phyloP scores from a whole-genome alignment of 2,113 vertebrate genomes.

The Epinephelus fuscoguttatus region DNA sequence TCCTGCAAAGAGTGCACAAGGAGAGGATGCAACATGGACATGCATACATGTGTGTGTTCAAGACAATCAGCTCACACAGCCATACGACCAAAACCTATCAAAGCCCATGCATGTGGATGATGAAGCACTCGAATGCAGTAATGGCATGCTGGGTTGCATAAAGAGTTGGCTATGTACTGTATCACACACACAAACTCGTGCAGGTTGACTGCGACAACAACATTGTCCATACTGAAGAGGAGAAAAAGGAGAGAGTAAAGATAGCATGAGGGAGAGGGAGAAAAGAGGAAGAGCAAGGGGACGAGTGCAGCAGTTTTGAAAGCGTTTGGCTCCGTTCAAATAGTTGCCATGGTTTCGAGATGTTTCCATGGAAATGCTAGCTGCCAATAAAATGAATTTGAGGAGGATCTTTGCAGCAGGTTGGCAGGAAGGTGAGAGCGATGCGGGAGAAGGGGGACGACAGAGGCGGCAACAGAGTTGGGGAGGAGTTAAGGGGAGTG shows the following conservation, averaged over 20 bases:
- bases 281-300: constrained; percentile 49
- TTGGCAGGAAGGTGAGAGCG: constrained; percentile 77
- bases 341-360: constrained; percentile 86
- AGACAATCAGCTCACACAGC: constrained; percentile 34
- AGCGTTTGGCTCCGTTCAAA: constrained; percentile 84
- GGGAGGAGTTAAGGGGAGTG: background rate
- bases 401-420: constrained; percentile 81
- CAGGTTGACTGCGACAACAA: constrained; percentile 41
- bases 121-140: constrained; percentile 5
- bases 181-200: background rate
- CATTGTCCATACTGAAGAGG: constrained; percentile 14
- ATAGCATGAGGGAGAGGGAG: constrained; percentile 43
- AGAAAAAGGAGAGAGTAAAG: constrained; percentile 30
- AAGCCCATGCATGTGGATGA: constrained; percentile 21
- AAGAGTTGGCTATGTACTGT: background rate
- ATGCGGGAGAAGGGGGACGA: constrained; percentile 29
- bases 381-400: constrained; percentile 87
- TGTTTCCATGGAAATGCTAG: constrained; percentile 88
- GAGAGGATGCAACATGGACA: constrained; percentile 41
- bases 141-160: background rate
- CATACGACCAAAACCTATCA: constrained; percentile 22
- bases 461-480: background rate
- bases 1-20: constrained; percentile 37
- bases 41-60: constrained; percentile 8
- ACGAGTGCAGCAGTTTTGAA: constrained; percentile 80